Base-by-base conservation (phyloP, 2,888 invertebrate genomes). In the Yponomeuta plumbellus region DNA sequence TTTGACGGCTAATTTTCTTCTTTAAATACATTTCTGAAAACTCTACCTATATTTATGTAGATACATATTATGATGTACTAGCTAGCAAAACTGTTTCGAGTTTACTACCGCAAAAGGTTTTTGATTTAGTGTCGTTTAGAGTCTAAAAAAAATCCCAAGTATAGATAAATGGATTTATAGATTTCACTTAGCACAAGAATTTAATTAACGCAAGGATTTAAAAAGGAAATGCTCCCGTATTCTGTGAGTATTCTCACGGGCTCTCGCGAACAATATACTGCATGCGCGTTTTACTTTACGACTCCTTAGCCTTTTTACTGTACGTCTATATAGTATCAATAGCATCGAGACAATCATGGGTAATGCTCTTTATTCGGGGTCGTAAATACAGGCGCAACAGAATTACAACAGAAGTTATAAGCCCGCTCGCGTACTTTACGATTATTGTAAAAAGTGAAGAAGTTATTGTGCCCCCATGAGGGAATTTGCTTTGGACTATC, bases 401-500 rank as follows among this genome's bases (percentile, higher is more conserved):
- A n/a, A 34, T 26, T n/a, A 23, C 39, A 39, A 23, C 39, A 39
- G 39, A 62, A 39, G 62, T 62, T 62, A 20, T 61, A 61, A 61
- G 61, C 26, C 17, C 20, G 20, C 23, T 39, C 64, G 44, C 64
- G 21, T 44, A 22, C 44, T 62, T 61, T 56, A 61, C 52, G 52
- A 66, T 66, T 52, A 66, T 66, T 56, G 57, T 44, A 58, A 23
- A 21, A 61, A 52, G 44, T 17, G 44, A 52, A 52, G 44, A 52
- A 52, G 44, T 52, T 52, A 52, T 52, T 52, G 44, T 52, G 44
- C 44, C 44, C 44, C 13, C 17, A 17, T 52, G 44, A 52, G 44
- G 17, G 44, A 52, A 52, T 17, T 52, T 17, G 44, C 44, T 52
- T 17, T 52, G 8, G 44, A 52, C 44, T 17, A 52, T 17, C 44